Conservation (phyloP, 2,113 vertebrate genomes). For the Callipepla californica region DNA sequence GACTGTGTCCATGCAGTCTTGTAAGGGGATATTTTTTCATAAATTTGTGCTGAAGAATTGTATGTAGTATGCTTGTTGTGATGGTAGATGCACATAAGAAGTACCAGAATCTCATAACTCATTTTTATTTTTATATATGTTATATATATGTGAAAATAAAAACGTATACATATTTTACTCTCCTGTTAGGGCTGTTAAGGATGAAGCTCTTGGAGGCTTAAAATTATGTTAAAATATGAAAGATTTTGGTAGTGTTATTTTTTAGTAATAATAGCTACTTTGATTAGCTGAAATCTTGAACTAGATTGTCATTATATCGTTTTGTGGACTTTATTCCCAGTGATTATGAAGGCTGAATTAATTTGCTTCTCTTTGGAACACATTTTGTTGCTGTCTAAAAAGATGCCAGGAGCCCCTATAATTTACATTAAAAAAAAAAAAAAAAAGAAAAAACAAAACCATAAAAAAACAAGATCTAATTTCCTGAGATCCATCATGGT, state of each 20-base stretch:
- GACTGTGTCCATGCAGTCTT: neutral
- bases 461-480: neutral
- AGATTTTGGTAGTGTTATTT: neutral
- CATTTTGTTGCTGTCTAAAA: neutral
- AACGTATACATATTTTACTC: neutral
- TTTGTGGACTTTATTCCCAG: constrained; percentile 4
- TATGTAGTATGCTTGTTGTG: neutral
- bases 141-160: constrained; percentile 9
- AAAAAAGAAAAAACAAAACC: no score
- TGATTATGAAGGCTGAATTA: neutral
- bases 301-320: neutral
- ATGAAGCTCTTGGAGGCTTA: neutral
- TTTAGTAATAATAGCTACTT: neutral
- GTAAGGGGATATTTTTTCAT: neutral
- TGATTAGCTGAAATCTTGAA: neutral
- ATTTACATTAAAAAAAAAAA: neutral
- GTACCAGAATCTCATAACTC: neutral
- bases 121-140: constrained; percentile 19
- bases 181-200: neutral
- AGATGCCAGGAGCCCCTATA: neutral
- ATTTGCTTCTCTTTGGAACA: constrained; percentile 52
- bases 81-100: neutral
- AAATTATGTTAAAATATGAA: neutral
- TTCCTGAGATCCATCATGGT: neutral
- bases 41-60: neutral